Evolutionary conservation across 2,113 vertebrate species (phyloP).

Genomic region (Crotophaga sulcirostris): DNA sequence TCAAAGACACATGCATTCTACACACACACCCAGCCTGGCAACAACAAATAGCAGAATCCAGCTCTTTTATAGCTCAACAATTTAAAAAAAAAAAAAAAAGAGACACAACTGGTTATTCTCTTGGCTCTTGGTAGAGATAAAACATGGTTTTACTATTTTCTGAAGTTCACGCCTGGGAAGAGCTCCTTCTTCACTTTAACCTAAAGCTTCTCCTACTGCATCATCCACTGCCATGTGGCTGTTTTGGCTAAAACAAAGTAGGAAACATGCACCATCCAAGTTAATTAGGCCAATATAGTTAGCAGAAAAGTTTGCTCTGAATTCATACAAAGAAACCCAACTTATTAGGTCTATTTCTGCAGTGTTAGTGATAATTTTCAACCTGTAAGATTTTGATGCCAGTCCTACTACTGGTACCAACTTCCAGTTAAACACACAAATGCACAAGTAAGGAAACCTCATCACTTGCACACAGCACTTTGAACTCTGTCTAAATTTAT

Average conservation of each 20-base stretch:
- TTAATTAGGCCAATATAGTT: neutral
- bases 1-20: neutral
- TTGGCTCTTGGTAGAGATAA: neutral
- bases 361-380: neutral
- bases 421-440: neutral
- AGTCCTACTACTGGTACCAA: neutral
- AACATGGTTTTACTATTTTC: neutral
- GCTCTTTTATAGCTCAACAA: neutral
- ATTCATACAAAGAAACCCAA: neutral
- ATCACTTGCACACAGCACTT: neutral
- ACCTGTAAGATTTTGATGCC: neutral
- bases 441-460: neutral
- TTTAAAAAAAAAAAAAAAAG: neutral
- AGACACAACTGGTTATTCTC: neutral
- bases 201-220: neutral
- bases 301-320: neutral
- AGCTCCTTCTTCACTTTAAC: neutral
- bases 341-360: neutral
- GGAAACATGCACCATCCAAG: neutral
- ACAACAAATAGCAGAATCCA: neutral
- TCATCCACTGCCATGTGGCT: neutral
- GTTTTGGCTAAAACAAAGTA: neutral
- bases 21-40: neutral
- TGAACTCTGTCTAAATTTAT: neutral
- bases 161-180: neutral